phyloP scores from a whole-genome alignment of 2,797 vertebrate genomes.

The Pangasius mekongensis region DNA sequence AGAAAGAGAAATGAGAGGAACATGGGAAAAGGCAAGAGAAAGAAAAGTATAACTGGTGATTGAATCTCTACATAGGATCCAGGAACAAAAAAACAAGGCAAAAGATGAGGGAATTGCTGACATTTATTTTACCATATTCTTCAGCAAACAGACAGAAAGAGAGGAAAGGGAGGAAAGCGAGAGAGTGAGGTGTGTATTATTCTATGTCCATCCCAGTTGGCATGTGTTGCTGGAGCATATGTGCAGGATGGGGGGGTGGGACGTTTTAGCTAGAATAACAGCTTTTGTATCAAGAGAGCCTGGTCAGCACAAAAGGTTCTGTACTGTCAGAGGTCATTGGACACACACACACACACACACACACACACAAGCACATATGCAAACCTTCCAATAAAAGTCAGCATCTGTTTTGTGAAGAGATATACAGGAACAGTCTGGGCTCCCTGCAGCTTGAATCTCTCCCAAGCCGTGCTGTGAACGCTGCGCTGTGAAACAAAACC shows the following conservation, averaged over 20 bases:
- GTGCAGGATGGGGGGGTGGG: conserved; percentile 28
- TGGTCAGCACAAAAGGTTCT: conserved; percentile 56
- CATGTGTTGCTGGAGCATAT: conserved; percentile 39
- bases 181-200: conserved; percentile 25
- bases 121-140: conserved; percentile 54
- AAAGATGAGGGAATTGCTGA: conserved; percentile 34
- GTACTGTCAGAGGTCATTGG: conserved; percentile 58
- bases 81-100: background rate
- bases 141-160: conserved; percentile 30
- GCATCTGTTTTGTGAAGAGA: conserved; percentile 58
- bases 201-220: conserved; percentile 35
- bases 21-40: background rate
- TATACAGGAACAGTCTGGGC: conserved; percentile 49
- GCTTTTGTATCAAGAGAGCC: conserved; percentile 49
- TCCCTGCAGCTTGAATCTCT: conserved; percentile 50
- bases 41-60: conserved; percentile 1
- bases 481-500: conserved; percentile 33
- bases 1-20: background rate
- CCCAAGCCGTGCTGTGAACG: conserved; percentile 38
- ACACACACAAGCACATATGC: conserved; percentile 18
- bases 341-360: conserved; percentile 29
- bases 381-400: conserved; percentile 40
- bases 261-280: conserved; percentile 52
- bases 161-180: background rate
- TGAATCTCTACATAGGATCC: background rate